Percentiles rank a stretch among this genome's conserved stretches.
These are phyloP conservation scores for Goniozus legneri DNA, from an alignment of 1,140 invertebrate genomes.

Conservation along the genomic window DNA sequence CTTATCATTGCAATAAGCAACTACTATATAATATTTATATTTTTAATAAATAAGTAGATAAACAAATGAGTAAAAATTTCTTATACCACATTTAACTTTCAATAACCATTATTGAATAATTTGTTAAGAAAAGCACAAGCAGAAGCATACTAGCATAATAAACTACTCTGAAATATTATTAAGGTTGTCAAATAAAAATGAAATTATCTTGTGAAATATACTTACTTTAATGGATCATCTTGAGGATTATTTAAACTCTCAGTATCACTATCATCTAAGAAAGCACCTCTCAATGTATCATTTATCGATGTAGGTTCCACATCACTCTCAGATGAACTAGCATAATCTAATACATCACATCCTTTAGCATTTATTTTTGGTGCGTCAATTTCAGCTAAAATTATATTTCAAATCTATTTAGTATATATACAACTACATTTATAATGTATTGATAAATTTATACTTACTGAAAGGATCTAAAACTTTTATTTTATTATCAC, in stretches of 20 bases:
- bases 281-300: constrained; percentile 63
- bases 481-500: constrained; percentile 34
- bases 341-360: constrained; percentile 65
- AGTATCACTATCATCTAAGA: constrained; percentile 69
- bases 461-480: constrained; percentile 60
- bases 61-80: neutral
- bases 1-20: constrained; percentile 29
- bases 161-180: constrained; percentile 12
- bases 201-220: constrained; percentile 15
- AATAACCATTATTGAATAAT: too few species aligned
- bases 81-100: neutral
- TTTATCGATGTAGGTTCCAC: constrained; percentile 63
- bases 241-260: constrained; percentile 76
- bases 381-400: constrained; percentile 60
- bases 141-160: constrained; percentile 35
- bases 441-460: neutral
- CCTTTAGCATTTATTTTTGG: constrained; percentile 56
- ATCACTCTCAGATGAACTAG: constrained; percentile 73
- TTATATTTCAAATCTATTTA: too few species aligned
- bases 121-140: constrained; percentile 30
- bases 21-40: constrained; percentile 21
- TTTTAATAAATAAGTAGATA: neutral
- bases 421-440: neutral
- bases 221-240: constrained; percentile 75
- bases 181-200: neutral